These are phyloP conservation scores for Urocynchramus pylzowi DNA, from an alignment of 2,113 vertebrate genomes.

Conservation along the genomic window DNA sequence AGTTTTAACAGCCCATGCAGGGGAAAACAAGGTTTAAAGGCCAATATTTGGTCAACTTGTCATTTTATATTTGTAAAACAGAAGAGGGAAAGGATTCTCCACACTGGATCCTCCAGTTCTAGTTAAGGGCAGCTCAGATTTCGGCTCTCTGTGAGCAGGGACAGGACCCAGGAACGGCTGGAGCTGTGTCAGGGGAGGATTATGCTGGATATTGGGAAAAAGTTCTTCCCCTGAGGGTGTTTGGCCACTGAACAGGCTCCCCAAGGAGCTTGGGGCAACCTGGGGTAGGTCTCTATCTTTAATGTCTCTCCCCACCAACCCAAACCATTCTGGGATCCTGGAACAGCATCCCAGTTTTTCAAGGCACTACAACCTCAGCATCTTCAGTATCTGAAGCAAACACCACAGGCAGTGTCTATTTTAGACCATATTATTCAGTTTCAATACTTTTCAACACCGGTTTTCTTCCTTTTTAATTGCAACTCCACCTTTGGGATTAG, in stretches of 20 bases:
- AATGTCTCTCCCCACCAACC: not conserved
- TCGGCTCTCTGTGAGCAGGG: not conserved
- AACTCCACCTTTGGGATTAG: constrained; percentile 34
- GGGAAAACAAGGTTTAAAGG: not conserved
- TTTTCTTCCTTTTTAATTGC: not conserved
- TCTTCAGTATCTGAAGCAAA: not conserved
- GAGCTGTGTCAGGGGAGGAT: not conserved
- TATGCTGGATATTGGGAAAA: not conserved
- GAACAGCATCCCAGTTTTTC: not conserved
- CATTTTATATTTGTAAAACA: not conserved
- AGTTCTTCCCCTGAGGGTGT: not conserved
- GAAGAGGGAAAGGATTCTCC: not conserved
- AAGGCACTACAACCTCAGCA: not conserved
- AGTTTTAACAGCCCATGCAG: rapidly evolving
- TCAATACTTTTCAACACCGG: not conserved
- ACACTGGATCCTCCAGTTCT: rapidly evolving
- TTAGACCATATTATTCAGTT: not conserved
- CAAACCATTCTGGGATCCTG: not conserved
- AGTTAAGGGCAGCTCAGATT: not conserved
- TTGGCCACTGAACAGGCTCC: not conserved
- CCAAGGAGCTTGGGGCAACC: not conserved
- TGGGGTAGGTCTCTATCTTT: not conserved
- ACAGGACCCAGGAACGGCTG: not conserved
- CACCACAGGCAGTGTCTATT: not conserved
- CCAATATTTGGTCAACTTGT: not conserved